Base-by-base conservation (phyloP, 2,888 invertebrate species). In the Tetragonisca angustula region DNA sequence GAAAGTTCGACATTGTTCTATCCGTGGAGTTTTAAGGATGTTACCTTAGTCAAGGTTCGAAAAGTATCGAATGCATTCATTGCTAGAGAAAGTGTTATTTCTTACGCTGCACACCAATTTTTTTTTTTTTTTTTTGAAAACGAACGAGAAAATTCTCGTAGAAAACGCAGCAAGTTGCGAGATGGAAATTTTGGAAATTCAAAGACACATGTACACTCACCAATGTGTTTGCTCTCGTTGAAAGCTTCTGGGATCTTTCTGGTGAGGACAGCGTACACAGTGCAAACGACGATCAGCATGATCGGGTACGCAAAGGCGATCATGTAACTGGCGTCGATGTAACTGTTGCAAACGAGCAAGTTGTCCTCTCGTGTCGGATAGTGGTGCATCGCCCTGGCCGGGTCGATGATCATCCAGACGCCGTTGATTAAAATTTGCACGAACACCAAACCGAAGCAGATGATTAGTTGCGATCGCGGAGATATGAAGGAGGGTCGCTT, bases 171-270 rank as follows among this genome's bases (percentile, higher is more conserved):
- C 3, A 32, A 32, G 32, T 32, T 43, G 43, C 43, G 43, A 43
- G 1, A 43, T 43, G 9, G 36, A 27, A 27, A 43, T 9, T 43
- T 43, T 43, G 43, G 9, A 43, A 43, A 2, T 43, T n/a, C 2
- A 24, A 9, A 24, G 19, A 4, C n/a, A 19, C 3, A 9, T 2
- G 9, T 17, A 70, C 17, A 56, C 96, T 96, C 91, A 96, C 99
- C 99, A 91, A 99, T 99, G 95, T 99, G 98, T 95, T 99, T 99
- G 91, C 98, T 98, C 95, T 99, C 99, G 95, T 99, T 99, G 95
- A 99, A 99, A 62, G 99, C 99, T 94, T 99, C 99, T 0, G 99
- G 99, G 85, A 99, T 98, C 95, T 99, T 99, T 88, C 99, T 96
- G 0, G 99, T 99, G 69, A 98, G 96, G 0, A 99, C 97, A 0